phyloP scores from a whole-genome alignment of 2,113 vertebrate species.

The Notothenia coriiceps region DNA sequence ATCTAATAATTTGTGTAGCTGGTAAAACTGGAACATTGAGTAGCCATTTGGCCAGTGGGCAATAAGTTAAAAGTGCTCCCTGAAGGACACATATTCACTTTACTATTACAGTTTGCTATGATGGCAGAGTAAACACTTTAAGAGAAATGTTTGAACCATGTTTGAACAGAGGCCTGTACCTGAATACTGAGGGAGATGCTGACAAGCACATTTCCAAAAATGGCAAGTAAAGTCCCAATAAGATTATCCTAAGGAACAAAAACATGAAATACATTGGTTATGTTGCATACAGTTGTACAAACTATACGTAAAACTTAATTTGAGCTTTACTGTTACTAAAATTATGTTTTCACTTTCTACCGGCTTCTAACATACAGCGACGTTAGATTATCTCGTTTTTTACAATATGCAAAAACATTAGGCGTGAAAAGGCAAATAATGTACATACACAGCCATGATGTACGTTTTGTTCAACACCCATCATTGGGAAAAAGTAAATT shows the following conservation, averaged over 20 bases:
- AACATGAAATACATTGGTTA: not conserved
- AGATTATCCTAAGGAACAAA: constrained; percentile 89
- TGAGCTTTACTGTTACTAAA: not conserved
- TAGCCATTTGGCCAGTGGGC: too few species aligned
- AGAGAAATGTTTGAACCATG: too few species aligned
- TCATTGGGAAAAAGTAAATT: not conserved
- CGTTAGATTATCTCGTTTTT: not conserved
- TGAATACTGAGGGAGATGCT: constrained; percentile 95
- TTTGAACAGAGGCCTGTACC: constrained; percentile 77
- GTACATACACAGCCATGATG: too few species aligned
- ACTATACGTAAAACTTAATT: not conserved
- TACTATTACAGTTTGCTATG: not conserved
- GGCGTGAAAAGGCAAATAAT: not conserved
- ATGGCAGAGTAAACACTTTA: not conserved
- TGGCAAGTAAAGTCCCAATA: constrained; percentile 94
- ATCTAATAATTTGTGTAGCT: too few species aligned
- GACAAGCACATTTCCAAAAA: constrained; percentile 94
- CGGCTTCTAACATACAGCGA: not conserved
- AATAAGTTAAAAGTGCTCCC: too few species aligned
- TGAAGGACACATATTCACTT: too few species aligned
- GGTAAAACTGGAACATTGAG: too few species aligned
- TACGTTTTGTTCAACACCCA: not conserved
- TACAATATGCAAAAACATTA: not conserved
- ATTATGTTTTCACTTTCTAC: not conserved
- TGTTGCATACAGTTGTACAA: not conserved